These are phyloP conservation scores for Pseudomyrmex gracilis DNA, from an alignment of 1,140 invertebrate genomes.

Conservation along the genomic window DNA sequence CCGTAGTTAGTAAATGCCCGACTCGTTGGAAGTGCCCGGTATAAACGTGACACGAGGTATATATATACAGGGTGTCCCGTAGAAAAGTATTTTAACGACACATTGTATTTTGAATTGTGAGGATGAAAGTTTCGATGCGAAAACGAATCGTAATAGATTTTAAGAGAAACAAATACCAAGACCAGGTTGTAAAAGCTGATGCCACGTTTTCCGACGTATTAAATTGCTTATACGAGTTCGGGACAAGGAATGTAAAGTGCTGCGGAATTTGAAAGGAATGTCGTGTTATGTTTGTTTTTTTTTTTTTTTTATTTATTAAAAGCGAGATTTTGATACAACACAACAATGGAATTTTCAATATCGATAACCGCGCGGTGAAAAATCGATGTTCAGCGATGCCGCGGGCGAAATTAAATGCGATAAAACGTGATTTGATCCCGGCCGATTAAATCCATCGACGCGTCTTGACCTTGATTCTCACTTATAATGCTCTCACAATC, in stretches of 20 bases:
- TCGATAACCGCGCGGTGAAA: too few relatives aligned
- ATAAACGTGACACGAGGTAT: neutral
- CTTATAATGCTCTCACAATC: conserved; percentile 58
- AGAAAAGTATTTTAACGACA: too few relatives aligned
- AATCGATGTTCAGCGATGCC: too few relatives aligned
- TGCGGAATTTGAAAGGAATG: neutral
- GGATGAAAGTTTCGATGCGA: too few relatives aligned
- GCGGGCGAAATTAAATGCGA: neutral
- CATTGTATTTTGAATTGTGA: too few relatives aligned
- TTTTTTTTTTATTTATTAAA: neutral
- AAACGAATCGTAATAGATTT: too few relatives aligned
- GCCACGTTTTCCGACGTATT: neutral
- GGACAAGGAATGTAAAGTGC: neutral
- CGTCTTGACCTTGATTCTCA: conserved; percentile 68
- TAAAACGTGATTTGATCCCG: conserved; percentile 66
- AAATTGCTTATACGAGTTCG: neutral
- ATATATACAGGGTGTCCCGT: too few relatives aligned
- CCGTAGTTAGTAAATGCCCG: conserved; percentile 19
- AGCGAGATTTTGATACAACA: neutral
- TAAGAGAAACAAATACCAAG: too few relatives aligned
- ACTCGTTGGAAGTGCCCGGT: conserved; percentile 20
- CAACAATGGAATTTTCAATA: too few relatives aligned
- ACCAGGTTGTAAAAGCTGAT: neutral
- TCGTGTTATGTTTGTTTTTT: neutral
- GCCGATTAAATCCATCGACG: conserved; percentile 73